Base-by-base conservation (phyloP, 2,888 invertebrate genomes). In the Muschampia plurimacula region DNA sequence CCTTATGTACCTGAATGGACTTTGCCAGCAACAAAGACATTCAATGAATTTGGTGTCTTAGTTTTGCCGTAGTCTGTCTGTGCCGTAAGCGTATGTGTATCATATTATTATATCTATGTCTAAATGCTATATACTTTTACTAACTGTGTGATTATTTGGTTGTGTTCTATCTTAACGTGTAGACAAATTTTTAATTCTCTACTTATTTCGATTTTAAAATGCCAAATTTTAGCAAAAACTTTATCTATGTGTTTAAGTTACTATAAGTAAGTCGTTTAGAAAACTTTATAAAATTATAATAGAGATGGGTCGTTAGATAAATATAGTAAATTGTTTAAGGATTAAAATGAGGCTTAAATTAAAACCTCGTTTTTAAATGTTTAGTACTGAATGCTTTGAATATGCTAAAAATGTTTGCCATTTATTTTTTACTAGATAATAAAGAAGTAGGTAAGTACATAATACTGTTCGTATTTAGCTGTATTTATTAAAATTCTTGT, bases 91-190 rank as follows among this genome's bases (percentile, higher is more conserved):
- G 73, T 77, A 55, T 46, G 41, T 67, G 28, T 44, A 44, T 63
- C n/a, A 57, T 62, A 62, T 62, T 60, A 52, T 62, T 67, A 63
- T 63, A 67, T 67, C 63, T 67, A 44, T 72, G 71, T 73, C 72
- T 74, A 75, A 77, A 77, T 72, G 76, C 77, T 81, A 76, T 77
- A 72, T 76, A 78, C 74, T 82, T 85, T 84, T 87, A 90, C 89
- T 88, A 89, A 90, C 89, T 84, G 92, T 89, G 93, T 92, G 92
- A 92, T 91, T 88, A 89, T 89, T 92, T 88, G 92, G 93, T 93
- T 93, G 93, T 93, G 93, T 92, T 89, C 82, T 89, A 88, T 86
- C 81, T 84, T 89, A 89, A 89, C 81, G 82, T 89, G 82, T 89
- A 89, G 88, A 85, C 78, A 83, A 55, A 89, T 84, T 85, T 85